Evolutionary conservation across 2,113 vertebrate species (phyloP), one percentile per base, ranked within the genome.

Genomic region (Prinia subflava): DNA sequence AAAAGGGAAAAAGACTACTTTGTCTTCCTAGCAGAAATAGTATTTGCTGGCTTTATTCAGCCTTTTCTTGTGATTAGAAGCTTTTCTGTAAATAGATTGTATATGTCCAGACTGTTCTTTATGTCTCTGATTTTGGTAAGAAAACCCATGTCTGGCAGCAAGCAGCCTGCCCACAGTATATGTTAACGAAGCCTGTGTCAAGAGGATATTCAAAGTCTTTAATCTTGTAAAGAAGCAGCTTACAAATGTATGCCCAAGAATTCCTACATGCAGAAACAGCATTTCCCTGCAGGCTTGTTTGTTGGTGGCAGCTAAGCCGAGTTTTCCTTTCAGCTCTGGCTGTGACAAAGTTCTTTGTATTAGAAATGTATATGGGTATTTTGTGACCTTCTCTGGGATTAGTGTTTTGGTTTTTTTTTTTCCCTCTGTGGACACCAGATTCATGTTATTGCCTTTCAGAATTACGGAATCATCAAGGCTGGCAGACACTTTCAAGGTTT

Each of bases 141-240:
- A 57, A 91, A 95, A 83, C 46, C 23, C 55, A 25, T 65, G 82
- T 50, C 30, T 79, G 25, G 62, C 57, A 94, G 86, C 28, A 95
- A 94, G 22, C 63, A 60, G 57, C 57, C 84, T 94, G n/a, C 42
- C 24, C 42, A 56, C 17, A 47, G 31, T 93, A 39, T 13, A 5
- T 35, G 30, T 60, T 83, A 75, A 41, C 44, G 94, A 90, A 92
- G 79, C 44, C 35, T 81, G 68, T 70, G 47, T 81, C 90, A 94
- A 68, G 59, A 95, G 73, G 64, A 56, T 93, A 80, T 74, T 83
- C 18, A 13, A 67, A 93, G 55, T 89, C 59, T 90, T 90, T 90
- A 93, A 81, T 88, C 79, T 77, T 94, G 31, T 78, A 70, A 86
- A 88, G 75, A 77, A 95, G 44, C 33, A 92, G 79, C 7, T 91